Percentiles rank a stretch among this genome's conserved stretches.
phyloP scores from a whole-genome alignment of 2,797 vertebrate species.

The Neomorphus geoffroyi region DNA sequence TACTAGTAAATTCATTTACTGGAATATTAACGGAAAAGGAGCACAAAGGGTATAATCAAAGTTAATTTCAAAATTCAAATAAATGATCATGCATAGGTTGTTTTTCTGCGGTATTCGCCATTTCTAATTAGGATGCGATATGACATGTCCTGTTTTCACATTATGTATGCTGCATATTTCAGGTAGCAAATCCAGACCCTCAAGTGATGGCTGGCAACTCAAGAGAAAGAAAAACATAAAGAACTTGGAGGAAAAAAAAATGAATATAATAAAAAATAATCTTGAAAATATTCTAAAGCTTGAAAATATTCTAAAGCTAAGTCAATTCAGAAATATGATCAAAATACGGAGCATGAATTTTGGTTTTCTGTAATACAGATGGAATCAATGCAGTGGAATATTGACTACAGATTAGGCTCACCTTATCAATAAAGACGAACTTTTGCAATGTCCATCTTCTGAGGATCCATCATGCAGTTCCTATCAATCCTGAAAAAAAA shows the following conservation, averaged over 20 bases:
- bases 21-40: slow-evolving; percentile 19
- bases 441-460: not conserved
- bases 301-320: slow-evolving; percentile 39
- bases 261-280: slow-evolving; percentile 28
- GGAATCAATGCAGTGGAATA: not conserved
- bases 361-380: slow-evolving; percentile 6
- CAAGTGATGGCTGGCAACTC: slow-evolving; percentile 43
- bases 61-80: slow-evolving; percentile 28
- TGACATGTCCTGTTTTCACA: slow-evolving; percentile 53
- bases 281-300: slow-evolving; percentile 34
- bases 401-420: slow-evolving; percentile 6
- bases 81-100: not conserved
- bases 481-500: not conserved
- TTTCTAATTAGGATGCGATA: slow-evolving; percentile 51
- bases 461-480: not conserved
- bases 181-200: slow-evolving; percentile 37
- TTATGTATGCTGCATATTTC: slow-evolving; percentile 39
- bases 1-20: slow-evolving; percentile 16
- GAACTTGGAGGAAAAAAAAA: slow-evolving; percentile 8
- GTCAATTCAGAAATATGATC: slow-evolving; percentile 14
- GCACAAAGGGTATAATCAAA: not conserved
- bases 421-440: not conserved
- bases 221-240: slow-evolving; percentile 41
- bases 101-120: slow-evolving; percentile 28
- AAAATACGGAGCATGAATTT: not conserved